A percentile compares a stretch with the other conserved stretches of the same genome.
Conservation (phyloP, 2,113 vertebrate species). For the Oxygymnocypris stewartii region DNA sequence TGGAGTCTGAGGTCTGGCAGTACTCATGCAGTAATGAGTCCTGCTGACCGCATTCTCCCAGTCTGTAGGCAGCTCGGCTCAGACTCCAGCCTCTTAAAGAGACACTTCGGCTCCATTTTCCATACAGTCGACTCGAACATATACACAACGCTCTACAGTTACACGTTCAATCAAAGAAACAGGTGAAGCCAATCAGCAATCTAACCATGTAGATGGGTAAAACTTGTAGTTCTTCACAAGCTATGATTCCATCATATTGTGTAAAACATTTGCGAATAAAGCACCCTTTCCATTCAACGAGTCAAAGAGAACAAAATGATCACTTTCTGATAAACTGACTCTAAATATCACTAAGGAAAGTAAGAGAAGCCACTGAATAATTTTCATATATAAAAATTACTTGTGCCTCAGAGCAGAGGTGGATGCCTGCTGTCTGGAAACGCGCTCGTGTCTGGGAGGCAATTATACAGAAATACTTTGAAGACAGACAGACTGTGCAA, state of each 20-base stretch:
- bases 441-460: neutral
- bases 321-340: neutral
- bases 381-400: neutral
- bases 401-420: neutral
- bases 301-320: neutral
- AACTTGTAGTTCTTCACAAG: neutral
- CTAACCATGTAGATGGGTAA: neutral
- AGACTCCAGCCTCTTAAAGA: conserved; percentile 51
- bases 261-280: neutral
- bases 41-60: conserved; percentile 57
- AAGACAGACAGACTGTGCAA: too few species aligned
- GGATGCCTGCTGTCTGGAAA: neutral
- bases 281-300: neutral
- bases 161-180: neutral
- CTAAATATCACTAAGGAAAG: neutral
- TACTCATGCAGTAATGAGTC: conserved; percentile 56
- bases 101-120: conserved; percentile 34
- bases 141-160: neutral
- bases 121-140: neutral
- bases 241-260: too few species aligned
- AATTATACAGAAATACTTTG: too few species aligned
- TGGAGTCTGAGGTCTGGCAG: conserved; percentile 71
- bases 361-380: neutral
- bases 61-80: conserved; percentile 51
- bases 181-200: conserved; percentile 12